These are phyloP conservation scores for Larimichthys polyactis DNA, from an alignment of 2,113 vertebrate genomes.

Conservation along the genomic window DNA sequence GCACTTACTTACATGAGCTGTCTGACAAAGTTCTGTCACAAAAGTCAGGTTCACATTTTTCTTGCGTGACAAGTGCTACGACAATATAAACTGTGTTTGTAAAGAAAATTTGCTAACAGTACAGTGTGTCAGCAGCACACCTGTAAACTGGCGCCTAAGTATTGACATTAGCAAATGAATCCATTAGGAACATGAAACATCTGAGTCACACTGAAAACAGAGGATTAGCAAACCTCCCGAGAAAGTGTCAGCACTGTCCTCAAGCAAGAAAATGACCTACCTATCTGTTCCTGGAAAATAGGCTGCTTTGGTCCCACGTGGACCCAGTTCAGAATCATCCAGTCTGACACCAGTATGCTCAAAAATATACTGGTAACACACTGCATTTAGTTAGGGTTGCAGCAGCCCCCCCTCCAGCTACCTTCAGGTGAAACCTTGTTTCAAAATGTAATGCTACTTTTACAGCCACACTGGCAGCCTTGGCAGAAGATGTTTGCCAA, in stretches of 20 bases:
- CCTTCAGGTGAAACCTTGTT: background rate
- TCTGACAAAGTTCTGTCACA: background rate
- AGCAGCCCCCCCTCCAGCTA: background rate
- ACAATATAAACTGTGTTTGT: no score
- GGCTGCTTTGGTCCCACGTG: background rate
- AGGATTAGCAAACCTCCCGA: background rate
- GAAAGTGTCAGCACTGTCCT: slow-evolving; percentile 23
- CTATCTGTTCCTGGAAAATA: slow-evolving; percentile 18
- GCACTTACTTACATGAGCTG: background rate
- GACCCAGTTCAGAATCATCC: background rate
- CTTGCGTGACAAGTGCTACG: background rate
- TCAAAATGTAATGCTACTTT: background rate
- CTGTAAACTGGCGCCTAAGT: background rate
- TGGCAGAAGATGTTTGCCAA: background rate
- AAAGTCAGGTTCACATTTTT: background rate
- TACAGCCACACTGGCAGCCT: background rate
- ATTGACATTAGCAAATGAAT: background rate
- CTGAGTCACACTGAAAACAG: background rate
- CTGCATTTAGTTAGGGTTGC: background rate
- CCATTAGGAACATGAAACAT: background rate
- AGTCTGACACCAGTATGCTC: background rate
- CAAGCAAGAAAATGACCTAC: slow-evolving; percentile 9
- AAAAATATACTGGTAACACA: background rate
- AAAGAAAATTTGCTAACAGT: no score
- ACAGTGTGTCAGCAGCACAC: no score